phyloP scores from a whole-genome alignment of 2,888 invertebrate genomes.

The Globia sparganii region DNA sequence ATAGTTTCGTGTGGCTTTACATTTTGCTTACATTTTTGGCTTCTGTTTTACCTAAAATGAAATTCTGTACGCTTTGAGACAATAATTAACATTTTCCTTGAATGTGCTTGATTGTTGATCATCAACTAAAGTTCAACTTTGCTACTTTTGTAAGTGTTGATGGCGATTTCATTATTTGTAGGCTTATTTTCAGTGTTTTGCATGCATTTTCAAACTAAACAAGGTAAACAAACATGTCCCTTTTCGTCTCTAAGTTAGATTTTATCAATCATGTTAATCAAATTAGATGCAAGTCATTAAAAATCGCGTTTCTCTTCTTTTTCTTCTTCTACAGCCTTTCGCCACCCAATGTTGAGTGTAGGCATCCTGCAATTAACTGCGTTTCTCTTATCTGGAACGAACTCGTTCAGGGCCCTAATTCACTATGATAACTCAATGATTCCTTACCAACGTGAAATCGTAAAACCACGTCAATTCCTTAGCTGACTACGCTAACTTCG shows the following conservation, averaged over 20 bases:
- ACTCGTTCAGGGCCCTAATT: not conserved
- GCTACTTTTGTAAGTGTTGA: not conserved
- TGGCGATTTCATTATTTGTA: not conserved
- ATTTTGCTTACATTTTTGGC: not conserved
- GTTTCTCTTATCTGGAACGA: not conserved
- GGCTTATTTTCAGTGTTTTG: not conserved
- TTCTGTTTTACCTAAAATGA: not conserved
- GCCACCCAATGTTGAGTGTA: too few species aligned
- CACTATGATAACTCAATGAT: too few species aligned
- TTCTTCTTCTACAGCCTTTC: too few species aligned
- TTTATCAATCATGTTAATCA: not conserved
- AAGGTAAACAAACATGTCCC: rapidly evolving
- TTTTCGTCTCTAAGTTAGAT: not conserved
- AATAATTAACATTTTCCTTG: not conserved
- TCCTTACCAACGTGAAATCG: too few species aligned
- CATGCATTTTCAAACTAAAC: not conserved
- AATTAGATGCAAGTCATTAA: not conserved
- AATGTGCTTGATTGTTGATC: not conserved
- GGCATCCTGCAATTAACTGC: too few species aligned
- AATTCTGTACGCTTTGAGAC: not conserved
- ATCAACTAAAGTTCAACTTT: not conserved
- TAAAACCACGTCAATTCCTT: too few species aligned
- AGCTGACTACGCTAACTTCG: too few species aligned
- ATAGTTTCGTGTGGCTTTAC: not conserved
- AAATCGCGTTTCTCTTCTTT: not conserved